phyloP scores from a whole-genome alignment of 2,113 vertebrate genomes.

The Phylloscopus trochilus region DNA sequence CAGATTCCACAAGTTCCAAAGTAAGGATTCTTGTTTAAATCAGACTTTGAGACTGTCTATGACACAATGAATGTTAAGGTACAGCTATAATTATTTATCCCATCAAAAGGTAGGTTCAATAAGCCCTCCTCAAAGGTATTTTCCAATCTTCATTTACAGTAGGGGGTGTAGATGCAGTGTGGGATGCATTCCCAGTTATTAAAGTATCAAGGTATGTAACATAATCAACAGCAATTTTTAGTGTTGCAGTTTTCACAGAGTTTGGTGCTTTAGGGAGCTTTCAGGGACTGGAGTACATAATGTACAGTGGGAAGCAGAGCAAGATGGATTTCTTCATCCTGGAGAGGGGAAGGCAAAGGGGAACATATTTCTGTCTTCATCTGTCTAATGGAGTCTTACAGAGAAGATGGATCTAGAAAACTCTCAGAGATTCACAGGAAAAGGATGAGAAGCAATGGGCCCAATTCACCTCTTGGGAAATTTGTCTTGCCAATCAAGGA shows the following conservation, averaged over 20 bases:
- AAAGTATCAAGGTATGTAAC: neutral
- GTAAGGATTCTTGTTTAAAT: neutral
- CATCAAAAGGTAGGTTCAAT: neutral
- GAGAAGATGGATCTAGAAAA: neutral
- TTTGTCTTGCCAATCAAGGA: neutral
- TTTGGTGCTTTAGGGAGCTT: neutral
- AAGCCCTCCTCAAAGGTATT: neutral
- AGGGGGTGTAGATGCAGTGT: neutral
- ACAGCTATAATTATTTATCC: neutral
- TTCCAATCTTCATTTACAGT: neutral
- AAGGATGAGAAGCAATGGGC: neutral
- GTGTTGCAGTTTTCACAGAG: neutral
- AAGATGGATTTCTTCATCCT: neutral
- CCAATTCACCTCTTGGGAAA: neutral
- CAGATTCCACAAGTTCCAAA: neutral
- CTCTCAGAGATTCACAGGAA: neutral
- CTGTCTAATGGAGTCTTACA: neutral
- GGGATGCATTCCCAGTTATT: neutral
- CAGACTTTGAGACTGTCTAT: neutral
- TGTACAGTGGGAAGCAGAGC: neutral
- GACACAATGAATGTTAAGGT: neutral
- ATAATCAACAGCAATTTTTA: neutral
- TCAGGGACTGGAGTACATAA: neutral
- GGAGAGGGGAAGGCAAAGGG: neutral
- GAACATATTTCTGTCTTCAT: slow-evolving; percentile 18